phyloP scores from a whole-genome alignment of 1,140 invertebrate species.

The Eubasilissa regina region DNA sequence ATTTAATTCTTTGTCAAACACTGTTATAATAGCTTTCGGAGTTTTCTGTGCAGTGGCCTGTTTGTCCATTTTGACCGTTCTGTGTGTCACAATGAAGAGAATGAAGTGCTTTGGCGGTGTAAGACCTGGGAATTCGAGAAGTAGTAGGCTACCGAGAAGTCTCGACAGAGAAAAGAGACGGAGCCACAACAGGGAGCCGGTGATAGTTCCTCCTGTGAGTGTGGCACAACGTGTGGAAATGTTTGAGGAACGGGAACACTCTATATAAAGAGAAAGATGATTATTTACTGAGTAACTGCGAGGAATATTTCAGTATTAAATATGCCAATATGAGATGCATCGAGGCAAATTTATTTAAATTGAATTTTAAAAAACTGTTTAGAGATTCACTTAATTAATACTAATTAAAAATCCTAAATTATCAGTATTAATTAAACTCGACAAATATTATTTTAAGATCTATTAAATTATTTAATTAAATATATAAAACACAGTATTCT shows the following conservation, averaged over 20 bases:
- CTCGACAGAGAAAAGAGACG: constrained; percentile 37
- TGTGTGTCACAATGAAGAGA: constrained; percentile 27
- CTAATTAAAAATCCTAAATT: background rate
- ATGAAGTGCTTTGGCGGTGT: constrained; percentile 27
- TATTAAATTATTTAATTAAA: background rate
- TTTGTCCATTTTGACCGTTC: constrained; percentile 32
- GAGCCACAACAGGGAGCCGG: constrained; percentile 33
- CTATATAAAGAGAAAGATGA: background rate
- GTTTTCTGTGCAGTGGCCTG: constrained; percentile 36
- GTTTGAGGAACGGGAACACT: constrained; percentile 54
- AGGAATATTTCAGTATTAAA: background rate
- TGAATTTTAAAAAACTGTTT: background rate
- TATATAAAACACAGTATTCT: background rate
- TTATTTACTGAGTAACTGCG: background rate
- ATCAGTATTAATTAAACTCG: background rate
- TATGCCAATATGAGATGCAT: background rate
- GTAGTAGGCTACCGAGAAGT: background rate
- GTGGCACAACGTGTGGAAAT: constrained; percentile 53
- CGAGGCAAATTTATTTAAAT: background rate
- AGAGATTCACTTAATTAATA: background rate
- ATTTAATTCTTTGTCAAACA: constrained; percentile 30
- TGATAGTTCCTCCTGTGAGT: constrained; percentile 32
- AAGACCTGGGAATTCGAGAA: background rate
- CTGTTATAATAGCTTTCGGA: constrained; percentile 32
- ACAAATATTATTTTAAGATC: background rate